Percentiles rank a stretch among this genome's conserved stretches.
Evolutionary conservation across 2,113 vertebrate genomes (phyloP).

Genomic region (Xenus cinereus): DNA sequence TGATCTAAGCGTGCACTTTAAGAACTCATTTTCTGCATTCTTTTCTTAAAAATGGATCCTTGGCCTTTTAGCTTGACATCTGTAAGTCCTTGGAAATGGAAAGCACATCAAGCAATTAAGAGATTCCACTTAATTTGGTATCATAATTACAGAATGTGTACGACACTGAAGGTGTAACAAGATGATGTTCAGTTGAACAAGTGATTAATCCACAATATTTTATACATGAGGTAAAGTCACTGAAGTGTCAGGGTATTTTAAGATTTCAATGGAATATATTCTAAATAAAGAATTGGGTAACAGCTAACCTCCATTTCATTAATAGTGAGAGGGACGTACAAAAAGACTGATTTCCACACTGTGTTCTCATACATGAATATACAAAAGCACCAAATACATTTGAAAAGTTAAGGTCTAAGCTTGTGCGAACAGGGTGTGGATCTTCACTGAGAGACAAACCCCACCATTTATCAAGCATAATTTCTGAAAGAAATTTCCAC

Average conservation of each 20-base stretch:
- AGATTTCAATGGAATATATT: background rate
- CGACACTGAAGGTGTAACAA: background rate
- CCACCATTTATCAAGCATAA: background rate
- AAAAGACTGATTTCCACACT: background rate
- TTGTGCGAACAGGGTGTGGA: background rate
- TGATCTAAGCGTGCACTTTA: background rate
- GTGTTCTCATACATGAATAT: background rate
- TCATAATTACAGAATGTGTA: background rate
- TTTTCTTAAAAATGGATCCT: background rate
- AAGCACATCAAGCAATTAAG: background rate
- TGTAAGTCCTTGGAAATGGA: background rate
- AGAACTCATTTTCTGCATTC: background rate
- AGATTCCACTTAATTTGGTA: background rate
- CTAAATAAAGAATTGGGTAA: background rate
- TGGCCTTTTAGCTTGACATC: background rate
- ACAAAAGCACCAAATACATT: background rate
- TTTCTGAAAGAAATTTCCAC: background rate
- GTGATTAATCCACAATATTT: background rate
- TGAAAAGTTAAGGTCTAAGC: background rate
- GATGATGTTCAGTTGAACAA: background rate
- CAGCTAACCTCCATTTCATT: background rate
- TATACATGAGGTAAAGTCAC: background rate
- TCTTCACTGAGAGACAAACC: background rate
- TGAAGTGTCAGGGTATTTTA: background rate
- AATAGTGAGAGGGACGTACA: background rate